These are phyloP conservation scores for Pseudoatta argentina DNA, from an alignment of 1,140 invertebrate species.

Conservation along the genomic window DNA sequence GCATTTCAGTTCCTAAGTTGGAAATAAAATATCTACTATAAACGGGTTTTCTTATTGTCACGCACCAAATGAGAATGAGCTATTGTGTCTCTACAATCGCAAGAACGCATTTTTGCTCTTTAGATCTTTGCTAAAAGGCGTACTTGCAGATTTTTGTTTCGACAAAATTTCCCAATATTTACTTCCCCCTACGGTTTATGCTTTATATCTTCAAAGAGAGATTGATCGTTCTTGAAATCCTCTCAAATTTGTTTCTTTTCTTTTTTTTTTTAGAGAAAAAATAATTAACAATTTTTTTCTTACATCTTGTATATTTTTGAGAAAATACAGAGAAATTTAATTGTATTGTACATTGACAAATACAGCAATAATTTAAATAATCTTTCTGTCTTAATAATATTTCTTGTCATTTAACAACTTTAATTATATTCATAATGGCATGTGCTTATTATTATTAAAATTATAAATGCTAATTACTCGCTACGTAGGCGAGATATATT, in stretches of 20 bases:
- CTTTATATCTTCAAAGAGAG: background rate
- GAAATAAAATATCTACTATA: slow-evolving; percentile 81
- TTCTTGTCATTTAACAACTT: background rate
- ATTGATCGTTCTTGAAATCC: background rate
- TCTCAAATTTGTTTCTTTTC: background rate
- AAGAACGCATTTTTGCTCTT: background rate
- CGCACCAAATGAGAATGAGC: background rate
- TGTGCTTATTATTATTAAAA: background rate
- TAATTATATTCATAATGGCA: background rate
- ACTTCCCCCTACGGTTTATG: background rate
- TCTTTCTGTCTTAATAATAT: background rate
- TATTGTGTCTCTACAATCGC: background rate
- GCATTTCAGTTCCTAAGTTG: slow-evolving; percentile 83
- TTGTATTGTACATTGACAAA: background rate
- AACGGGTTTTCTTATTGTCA: slow-evolving; percentile 61
- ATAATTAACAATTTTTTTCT: background rate
- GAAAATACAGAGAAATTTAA: background rate
- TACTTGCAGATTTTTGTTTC: background rate
- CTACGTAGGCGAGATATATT: background rate
- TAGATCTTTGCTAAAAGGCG: background rate
- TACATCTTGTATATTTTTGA: background rate
- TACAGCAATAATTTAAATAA: background rate
- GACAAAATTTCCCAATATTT: background rate
- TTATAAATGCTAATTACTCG: background rate
- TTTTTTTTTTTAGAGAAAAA: no score